Conservation (phyloP, 2,888 invertebrate genomes). For the Ashinkailepas kermadecensis region DNA sequence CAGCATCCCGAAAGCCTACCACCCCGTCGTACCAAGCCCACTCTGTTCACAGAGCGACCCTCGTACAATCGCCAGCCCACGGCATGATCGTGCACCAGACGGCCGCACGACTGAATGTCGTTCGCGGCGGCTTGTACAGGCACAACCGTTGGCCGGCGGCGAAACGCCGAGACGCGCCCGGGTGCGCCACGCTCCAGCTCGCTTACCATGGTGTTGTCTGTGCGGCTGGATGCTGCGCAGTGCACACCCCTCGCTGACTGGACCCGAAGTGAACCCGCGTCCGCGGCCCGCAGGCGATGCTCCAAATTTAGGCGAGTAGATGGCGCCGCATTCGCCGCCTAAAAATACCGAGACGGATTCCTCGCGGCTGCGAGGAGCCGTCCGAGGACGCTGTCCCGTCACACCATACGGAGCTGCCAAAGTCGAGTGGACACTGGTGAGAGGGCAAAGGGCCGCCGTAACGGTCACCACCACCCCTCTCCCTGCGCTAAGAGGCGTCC, state of each 20-base stretch:
- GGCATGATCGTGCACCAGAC: no score
- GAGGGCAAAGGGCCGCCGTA: not conserved
- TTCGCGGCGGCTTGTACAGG: no score
- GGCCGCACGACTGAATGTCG: no score
- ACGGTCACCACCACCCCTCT: not conserved
- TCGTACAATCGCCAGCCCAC: no score
- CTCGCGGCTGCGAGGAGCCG: not conserved
- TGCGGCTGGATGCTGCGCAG: not conserved
- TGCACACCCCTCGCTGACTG: constrained; percentile 17
- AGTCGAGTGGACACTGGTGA: not conserved
- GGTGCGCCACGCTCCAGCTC: not conserved
- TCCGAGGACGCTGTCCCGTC: not conserved
- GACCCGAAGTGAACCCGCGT: constrained; percentile 15
- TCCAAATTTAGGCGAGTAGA: constrained; percentile 3
- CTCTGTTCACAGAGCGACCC: no score
- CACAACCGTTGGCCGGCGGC: no score
- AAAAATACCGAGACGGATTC: constrained; percentile 5
- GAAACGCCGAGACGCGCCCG: no score
- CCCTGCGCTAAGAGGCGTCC: no score
- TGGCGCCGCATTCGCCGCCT: not conserved
- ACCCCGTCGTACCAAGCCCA: no score
- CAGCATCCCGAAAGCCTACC: no score
- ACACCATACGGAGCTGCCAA: constrained; percentile 12
- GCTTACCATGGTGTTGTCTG: not conserved
- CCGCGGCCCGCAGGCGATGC: not conserved